Base-by-base conservation (phyloP, 2,797 vertebrate species). In the Lycodopsis pacificus region DNA sequence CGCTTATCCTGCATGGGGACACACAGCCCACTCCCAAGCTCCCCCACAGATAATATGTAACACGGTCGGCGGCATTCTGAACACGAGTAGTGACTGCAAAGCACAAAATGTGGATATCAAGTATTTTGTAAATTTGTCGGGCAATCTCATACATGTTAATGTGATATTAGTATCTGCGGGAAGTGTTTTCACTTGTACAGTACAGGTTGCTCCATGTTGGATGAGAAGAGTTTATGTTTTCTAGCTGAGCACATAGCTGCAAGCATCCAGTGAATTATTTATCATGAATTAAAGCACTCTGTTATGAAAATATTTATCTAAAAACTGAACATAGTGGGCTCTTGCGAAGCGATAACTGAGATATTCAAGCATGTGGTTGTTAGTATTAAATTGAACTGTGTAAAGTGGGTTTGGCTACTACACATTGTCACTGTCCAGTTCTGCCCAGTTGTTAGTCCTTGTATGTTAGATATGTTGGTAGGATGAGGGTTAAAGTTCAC, bases 191-290 rank as follows among this genome's bases (percentile, higher is more conserved):
- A 68, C 42, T 81, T 48, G 22, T 54, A 54, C 53, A 25, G 40
- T 73, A 51, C 76, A 79, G 64, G 59, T 81, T 86, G 82, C 83
- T 73, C 81, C 85, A 59, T 56, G 83, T 80, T 87, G 86, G 82
- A 88, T 77, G 74, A 80, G 61, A 48, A 57, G 25, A 79, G 73
- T 87, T 91, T 84, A 77, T 61, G 66, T 82, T 75, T 90, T 87
- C 78, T 82, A 63, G 70, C 49, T 78, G 78, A 92, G 84, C 89
- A 93, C 88, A 93, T 87, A 93, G 94, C 95, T 94, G 85, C 83
- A 65, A 93, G 94, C 89, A 85, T 70, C 34, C 14, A 61, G 67
- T 94, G 87, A 94, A 95, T 95, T 87, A 94, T 94, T 94, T 67
- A 95, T 93, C 68, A 71, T 61, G 66, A 80, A 92, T 93, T 93